Conservation (phyloP, 2,113 vertebrate species). For the Crotalus horridus region DNA sequence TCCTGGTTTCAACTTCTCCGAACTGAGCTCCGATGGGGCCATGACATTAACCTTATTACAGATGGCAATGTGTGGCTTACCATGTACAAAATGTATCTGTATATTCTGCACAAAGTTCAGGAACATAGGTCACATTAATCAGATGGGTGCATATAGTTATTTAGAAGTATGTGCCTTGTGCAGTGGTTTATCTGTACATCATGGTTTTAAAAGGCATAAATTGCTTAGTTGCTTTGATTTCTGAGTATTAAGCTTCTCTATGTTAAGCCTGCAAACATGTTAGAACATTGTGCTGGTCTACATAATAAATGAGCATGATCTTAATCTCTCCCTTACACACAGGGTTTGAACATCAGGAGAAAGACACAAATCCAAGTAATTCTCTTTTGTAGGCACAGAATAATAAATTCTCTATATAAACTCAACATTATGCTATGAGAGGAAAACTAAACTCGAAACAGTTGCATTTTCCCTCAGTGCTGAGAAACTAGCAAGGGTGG, state of each 20-base stretch:
- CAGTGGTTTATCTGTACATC: background rate
- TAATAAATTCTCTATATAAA: background rate
- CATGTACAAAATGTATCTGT: too few relatives aligned
- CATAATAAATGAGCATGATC: background rate
- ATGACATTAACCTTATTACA: too few relatives aligned
- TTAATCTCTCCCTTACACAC: too few relatives aligned
- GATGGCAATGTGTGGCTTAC: too few relatives aligned
- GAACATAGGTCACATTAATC: background rate
- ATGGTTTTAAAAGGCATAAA: background rate
- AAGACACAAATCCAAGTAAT: background rate
- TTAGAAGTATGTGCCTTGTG: background rate
- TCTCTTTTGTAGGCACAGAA: background rate
- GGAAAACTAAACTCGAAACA: background rate
- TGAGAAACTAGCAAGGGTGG: too few relatives aligned
- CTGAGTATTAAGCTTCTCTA: background rate
- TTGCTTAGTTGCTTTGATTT: background rate
- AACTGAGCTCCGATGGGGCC: too few relatives aligned
- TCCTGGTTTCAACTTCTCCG: too few relatives aligned
- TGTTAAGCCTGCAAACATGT: background rate
- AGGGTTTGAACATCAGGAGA: background rate
- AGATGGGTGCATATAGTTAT: background rate
- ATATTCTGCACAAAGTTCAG: background rate
- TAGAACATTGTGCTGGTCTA: background rate
- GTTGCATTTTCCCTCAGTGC: too few relatives aligned
- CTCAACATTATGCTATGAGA: background rate